Base-by-base conservation (phyloP, 2,888 invertebrate genomes). In the Drosophila hawaiiensis region DNA sequence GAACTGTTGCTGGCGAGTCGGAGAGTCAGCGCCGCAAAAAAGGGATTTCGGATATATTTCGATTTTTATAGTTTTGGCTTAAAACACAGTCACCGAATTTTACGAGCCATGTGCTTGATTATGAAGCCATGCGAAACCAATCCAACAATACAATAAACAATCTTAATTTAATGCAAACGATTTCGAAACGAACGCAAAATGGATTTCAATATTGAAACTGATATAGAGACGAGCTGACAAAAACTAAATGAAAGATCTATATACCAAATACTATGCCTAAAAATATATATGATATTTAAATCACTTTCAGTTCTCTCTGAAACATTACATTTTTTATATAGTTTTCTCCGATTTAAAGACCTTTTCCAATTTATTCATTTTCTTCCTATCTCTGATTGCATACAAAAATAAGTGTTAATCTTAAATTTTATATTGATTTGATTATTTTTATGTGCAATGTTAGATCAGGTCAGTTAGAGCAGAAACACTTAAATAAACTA, bases 1-100 rank as follows among this genome's bases (percentile, higher is more conserved):
- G 16, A 16, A 39, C 12, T 7, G 16, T 35, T 55, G 39, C 39
- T 28, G 33, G 25, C 10, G 50, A 39, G 25, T 4, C 9, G 19
- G 22, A 41, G 14, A 19, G 47, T 10, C 28, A 28, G 61, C 33
- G 56, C 52, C 50, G 39, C 61, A 41, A 77, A 73, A 73, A 73
- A 72, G 84, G 89, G 83, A 86, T 84, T 83, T 86, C 78, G 84
- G 81, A 89, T 86, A 58, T 68, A 58, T 73, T 70, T 73, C 64
- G 68, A 68, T 55, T 86, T 84, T 86, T 86, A 83, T 89, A 83
- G 73, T 78, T 83, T 76, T 74, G 65, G 74, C 73, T 76, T 79
- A 66, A 79, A 74, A 66, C 68, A 58, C 65, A 52, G 52, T 39
- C 63, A 50, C 31, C 54, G 55, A 70, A 84, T 70, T 87, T 88